Conservation (phyloP, 2,113 vertebrate genomes). For the Lophotis ruficrista region DNA sequence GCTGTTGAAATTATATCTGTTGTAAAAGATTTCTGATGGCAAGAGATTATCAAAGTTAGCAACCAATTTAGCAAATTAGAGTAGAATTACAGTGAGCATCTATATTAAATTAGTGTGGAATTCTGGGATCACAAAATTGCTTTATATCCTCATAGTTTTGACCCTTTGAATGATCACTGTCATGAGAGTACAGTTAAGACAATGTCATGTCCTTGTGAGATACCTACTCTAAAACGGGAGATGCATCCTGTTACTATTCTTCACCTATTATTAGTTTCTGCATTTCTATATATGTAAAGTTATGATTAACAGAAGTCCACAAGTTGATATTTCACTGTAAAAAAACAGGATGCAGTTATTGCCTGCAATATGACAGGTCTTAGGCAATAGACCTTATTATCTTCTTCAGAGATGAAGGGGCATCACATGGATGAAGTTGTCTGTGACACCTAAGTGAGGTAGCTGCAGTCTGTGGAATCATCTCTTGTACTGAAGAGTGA, state of each 20-base stretch:
- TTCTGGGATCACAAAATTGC: neutral
- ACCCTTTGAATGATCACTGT: neutral
- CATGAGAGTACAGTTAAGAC: neutral
- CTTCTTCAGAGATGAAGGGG: neutral
- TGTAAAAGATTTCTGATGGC: neutral
- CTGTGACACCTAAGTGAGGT: neutral
- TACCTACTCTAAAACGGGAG: neutral
- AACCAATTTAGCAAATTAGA: neutral
- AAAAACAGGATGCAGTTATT: neutral
- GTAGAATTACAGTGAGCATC: neutral
- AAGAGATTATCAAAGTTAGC: neutral
- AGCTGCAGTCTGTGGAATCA: neutral
- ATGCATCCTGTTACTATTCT: neutral
- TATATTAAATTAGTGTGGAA: neutral
- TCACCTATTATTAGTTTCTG: neutral
- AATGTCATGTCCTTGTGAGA: fast-evolving
- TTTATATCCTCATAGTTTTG: neutral
- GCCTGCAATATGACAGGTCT: fast-evolving
- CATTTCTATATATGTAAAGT: neutral
- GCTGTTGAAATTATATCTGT: neutral
- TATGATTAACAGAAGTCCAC: neutral
- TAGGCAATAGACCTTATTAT: neutral
- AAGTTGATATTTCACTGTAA: neutral
- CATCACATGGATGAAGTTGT: neutral
- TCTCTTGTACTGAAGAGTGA: neutral